phyloP scores from a whole-genome alignment of 2,888 invertebrate genomes.

The Muschampia plurimacula region DNA sequence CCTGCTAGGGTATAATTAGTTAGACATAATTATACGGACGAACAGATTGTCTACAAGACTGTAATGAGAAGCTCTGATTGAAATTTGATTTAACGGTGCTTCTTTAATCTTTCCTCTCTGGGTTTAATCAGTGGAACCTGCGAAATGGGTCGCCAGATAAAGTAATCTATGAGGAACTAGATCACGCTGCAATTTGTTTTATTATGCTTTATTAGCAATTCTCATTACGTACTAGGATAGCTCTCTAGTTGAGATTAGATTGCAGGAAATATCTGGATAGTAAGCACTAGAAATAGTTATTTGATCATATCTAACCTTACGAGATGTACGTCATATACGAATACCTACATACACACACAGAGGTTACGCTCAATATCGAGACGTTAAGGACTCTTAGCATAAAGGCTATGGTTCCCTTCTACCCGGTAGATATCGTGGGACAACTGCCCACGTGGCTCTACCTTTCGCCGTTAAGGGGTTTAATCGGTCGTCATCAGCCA shows the following conservation, averaged over 20 bases:
- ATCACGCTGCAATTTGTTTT: constrained; percentile 12
- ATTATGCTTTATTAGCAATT: constrained; percentile 7
- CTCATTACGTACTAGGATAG: constrained; percentile 1
- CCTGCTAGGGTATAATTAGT: background rate
- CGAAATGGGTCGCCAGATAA: constrained; percentile 12
- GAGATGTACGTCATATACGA: no score
- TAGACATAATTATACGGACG: constrained; percentile 5
- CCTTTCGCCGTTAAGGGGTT: no score
- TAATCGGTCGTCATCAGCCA: no score
- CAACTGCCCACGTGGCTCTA: no score
- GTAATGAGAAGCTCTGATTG: constrained; percentile 15
- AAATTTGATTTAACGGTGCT: constrained; percentile 22
- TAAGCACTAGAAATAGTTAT: background rate
- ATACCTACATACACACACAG: no score
- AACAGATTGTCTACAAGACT: background rate
- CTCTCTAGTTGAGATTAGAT: background rate
- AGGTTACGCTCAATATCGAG: no score
- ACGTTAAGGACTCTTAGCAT: no score
- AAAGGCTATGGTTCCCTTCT: no score
- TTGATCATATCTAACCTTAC: background rate
- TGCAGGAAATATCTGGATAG: background rate
- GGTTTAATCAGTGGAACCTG: constrained; percentile 9
- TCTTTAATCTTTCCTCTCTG: constrained; percentile 15
- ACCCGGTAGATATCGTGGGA: no score
- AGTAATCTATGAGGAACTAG: constrained; percentile 16